Conservation (phyloP, 2,888 invertebrate species). For the Tenthredo livida region DNA sequence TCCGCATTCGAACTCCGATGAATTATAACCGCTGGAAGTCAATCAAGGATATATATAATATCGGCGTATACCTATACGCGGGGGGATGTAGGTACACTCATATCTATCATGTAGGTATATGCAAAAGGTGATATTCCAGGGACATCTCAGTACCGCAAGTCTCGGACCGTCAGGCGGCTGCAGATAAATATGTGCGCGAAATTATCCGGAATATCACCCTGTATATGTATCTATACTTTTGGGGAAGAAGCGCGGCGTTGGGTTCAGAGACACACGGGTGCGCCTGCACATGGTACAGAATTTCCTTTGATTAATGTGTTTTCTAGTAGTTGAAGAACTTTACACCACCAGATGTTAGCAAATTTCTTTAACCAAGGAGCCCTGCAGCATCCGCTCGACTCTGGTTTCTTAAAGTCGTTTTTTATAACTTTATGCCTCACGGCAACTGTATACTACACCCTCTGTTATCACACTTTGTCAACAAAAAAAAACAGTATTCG, state of each 20-base stretch:
- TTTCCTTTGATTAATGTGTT: conserved; percentile 40
- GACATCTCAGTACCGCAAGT: no score
- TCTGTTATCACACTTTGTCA: background rate
- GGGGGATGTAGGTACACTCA: background rate
- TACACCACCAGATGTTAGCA: conserved; percentile 23
- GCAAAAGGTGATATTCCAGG: no score
- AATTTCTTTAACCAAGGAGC: conserved; percentile 27
- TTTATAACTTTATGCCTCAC: background rate
- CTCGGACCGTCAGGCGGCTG: no score
- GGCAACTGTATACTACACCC: background rate
- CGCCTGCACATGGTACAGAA: conserved; percentile 13
- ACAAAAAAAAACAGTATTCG: background rate
- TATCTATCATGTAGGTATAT: no score
- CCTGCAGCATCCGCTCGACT: background rate
- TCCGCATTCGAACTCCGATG: background rate
- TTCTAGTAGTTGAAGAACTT: conserved; percentile 43
- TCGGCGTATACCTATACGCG: background rate
- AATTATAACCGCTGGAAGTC: background rate
- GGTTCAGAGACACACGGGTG: conserved; percentile 27
- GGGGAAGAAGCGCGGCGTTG: background rate
- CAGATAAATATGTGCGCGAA: no score
- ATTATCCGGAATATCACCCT: no score
- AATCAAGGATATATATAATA: conserved; percentile 21
- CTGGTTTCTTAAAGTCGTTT: background rate
- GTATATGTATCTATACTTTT: background rate